Percentiles rank a stretch among this genome's conserved stretches.
Evolutionary conservation across 2,888 invertebrate species (phyloP).

Genomic region (Trichopoda pennipes): DNA sequence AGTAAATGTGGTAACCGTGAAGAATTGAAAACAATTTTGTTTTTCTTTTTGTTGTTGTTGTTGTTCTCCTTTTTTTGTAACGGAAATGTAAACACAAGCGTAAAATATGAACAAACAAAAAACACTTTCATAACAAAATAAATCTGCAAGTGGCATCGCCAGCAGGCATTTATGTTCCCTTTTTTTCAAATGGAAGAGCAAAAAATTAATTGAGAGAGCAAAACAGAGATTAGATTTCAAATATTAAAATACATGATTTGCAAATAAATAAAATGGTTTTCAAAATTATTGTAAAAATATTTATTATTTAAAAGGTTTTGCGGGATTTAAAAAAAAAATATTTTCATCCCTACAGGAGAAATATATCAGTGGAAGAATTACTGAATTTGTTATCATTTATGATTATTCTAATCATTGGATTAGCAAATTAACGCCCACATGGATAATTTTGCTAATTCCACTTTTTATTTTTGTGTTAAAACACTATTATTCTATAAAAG

Average conservation of each 20-base stretch:
- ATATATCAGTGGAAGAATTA: too few species aligned
- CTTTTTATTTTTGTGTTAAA: too few species aligned
- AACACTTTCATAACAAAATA: slow-evolving; percentile 39
- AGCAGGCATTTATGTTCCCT: slow-evolving; percentile 51
- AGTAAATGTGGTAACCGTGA: slow-evolving; percentile 29
- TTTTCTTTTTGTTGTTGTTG: slow-evolving; percentile 31
- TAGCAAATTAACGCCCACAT: too few species aligned
- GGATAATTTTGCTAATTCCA: too few species aligned
- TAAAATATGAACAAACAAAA: slow-evolving; percentile 6
- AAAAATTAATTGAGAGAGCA: slow-evolving; percentile 6
- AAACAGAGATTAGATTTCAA: not conserved
- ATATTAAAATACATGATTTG: not conserved
- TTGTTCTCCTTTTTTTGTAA: slow-evolving; percentile 24
- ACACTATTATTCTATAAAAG: too few species aligned
- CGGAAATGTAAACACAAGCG: slow-evolving; percentile 43
- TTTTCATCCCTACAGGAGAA: too few species aligned
- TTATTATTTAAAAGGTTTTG: not conserved
- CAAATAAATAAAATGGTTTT: not conserved
- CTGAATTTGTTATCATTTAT: too few species aligned
- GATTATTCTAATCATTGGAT: too few species aligned
- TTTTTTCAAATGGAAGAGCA: slow-evolving; percentile 2
- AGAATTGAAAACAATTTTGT: slow-evolving; percentile 25
- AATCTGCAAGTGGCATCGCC: slow-evolving; percentile 65
- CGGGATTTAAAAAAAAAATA: too few species aligned
- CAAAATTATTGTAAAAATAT: not conserved